Evolutionary conservation across 2,797 vertebrate genomes (phyloP).

Genomic region (Gorsachius magnificus): DNA sequence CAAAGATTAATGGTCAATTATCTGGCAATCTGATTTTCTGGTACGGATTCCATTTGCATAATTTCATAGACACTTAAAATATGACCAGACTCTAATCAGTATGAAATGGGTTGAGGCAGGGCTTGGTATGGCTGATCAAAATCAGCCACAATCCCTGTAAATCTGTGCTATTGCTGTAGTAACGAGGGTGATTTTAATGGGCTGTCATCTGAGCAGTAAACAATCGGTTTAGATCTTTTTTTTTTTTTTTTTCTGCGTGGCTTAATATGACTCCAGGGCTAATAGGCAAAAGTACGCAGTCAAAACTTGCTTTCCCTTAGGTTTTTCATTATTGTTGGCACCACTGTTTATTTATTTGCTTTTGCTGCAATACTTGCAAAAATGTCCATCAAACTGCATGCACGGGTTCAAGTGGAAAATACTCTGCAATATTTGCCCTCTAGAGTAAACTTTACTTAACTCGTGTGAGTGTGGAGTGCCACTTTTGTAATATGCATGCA

Average conservation of each 20-base stretch:
- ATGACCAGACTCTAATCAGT: constrained; percentile 59
- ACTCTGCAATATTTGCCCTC: background rate
- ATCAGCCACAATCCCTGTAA: constrained; percentile 35
- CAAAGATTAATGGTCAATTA: constrained; percentile 72
- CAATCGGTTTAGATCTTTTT: background rate
- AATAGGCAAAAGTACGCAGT: background rate
- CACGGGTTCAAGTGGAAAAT: background rate
- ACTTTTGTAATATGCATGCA: background rate
- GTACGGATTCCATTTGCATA: constrained; percentile 66
- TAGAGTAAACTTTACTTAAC: background rate
- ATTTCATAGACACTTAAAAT: constrained; percentile 69
- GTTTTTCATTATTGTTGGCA: constrained; percentile 7
- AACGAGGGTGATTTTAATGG: constrained; percentile 47
- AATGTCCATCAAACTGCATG: background rate
- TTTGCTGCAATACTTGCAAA: background rate
- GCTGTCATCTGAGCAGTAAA: constrained; percentile 22
- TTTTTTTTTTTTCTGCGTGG: background rate
- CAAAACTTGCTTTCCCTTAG: background rate
- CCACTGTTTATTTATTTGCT: background rate
- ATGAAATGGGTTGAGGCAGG: constrained; percentile 56
- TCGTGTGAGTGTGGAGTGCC: background rate
- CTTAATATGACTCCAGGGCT: constrained; percentile 20
- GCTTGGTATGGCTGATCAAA: constrained; percentile 38
- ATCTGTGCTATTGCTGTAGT: constrained; percentile 16
- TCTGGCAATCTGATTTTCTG: constrained; percentile 70